phyloP scores from a whole-genome alignment of 1,140 invertebrate species.

The Centruroides sculpturatus region DNA sequence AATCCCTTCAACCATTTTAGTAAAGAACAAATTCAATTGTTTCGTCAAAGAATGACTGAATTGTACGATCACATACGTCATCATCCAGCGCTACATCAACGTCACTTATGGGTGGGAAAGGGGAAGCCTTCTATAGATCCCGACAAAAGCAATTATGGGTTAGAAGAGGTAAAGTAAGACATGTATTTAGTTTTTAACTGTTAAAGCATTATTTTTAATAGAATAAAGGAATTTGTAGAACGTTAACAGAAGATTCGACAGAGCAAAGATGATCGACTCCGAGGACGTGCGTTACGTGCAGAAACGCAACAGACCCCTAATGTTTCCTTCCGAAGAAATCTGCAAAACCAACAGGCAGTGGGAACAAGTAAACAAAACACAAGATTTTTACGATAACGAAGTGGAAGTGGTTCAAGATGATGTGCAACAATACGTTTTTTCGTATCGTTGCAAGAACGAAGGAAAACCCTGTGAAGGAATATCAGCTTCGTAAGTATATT shows the following conservation, averaged over 20 bases:
- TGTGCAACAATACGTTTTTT: conserved; percentile 19
- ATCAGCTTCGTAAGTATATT: conserved; percentile 11
- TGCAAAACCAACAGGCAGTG: conserved; percentile 18
- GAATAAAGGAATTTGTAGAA: neutral
- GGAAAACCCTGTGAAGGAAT: conserved; percentile 10
- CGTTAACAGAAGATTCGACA: neutral
- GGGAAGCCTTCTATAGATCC: conserved; percentile 12
- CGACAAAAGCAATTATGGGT: too few species aligned
- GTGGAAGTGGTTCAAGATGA: conserved; percentile 19
- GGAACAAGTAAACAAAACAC: conserved; percentile 20
- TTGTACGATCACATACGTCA: conserved; percentile 16
- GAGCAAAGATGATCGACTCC: neutral
- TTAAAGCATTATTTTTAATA: neutral
- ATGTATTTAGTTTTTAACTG: too few species aligned
- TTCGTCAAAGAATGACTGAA: conserved; percentile 4
- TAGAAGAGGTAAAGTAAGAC: too few species aligned
- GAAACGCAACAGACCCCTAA: neutral
- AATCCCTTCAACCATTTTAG: too few species aligned
- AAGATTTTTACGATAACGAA: conserved; percentile 19
- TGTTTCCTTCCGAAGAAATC: conserved; percentile 20
- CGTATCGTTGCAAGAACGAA: conserved; percentile 16
- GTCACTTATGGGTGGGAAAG: conserved; percentile 18
- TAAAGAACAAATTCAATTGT: neutral
- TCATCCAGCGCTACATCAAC: conserved; percentile 19
- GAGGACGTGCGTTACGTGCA: neutral